Evolutionary conservation across 2,113 vertebrate species (phyloP).

Genomic region (Salvelinus fontinalis): DNA sequence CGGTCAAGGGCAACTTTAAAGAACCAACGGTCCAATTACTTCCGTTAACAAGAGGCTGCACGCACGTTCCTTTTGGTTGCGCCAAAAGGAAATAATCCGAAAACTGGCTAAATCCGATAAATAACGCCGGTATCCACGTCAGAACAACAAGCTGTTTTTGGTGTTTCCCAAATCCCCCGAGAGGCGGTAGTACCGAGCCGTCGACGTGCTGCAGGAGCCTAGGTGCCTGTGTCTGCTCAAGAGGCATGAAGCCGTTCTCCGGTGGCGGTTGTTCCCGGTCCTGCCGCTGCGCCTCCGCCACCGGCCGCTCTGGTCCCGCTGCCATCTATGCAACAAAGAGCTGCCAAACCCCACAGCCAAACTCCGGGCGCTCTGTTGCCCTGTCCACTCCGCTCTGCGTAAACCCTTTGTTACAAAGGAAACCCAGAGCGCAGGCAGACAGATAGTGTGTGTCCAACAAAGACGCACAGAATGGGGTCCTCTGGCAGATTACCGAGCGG

Average conservation of each 20-base stretch:
- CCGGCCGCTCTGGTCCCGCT: constrained; percentile 53
- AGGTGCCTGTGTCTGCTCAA: constrained; percentile 58
- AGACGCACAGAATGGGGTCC: constrained; percentile 18
- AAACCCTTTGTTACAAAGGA: constrained; percentile 63
- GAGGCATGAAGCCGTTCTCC: constrained; percentile 65
- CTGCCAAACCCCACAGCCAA: constrained; percentile 30
- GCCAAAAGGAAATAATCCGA: constrained; percentile 95
- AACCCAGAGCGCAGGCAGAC: constrained; percentile 42
- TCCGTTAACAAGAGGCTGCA: constrained; percentile 60
- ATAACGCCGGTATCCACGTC: constrained; percentile 93
- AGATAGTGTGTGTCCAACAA: constrained; percentile 22
- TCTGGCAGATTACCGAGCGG: constrained; percentile 46
- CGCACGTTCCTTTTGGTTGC: constrained; percentile 85
- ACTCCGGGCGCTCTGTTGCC: constrained; percentile 34
- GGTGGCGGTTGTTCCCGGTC: background rate
- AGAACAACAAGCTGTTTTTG: constrained; percentile 90
- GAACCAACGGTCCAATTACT: constrained; percentile 71
- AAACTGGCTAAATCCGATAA: constrained; percentile 95
- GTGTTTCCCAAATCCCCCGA: constrained; percentile 87
- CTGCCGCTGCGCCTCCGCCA: constrained; percentile 45
- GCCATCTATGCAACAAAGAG: constrained; percentile 69
- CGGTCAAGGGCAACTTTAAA: constrained; percentile 50
- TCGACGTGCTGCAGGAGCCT: constrained; percentile 87
- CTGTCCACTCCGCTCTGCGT: constrained; percentile 38
- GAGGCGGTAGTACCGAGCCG: constrained; percentile 87